These are phyloP conservation scores for Antennarius maculatus DNA, from an alignment of 2,797 vertebrate species.

Conservation along the genomic window DNA sequence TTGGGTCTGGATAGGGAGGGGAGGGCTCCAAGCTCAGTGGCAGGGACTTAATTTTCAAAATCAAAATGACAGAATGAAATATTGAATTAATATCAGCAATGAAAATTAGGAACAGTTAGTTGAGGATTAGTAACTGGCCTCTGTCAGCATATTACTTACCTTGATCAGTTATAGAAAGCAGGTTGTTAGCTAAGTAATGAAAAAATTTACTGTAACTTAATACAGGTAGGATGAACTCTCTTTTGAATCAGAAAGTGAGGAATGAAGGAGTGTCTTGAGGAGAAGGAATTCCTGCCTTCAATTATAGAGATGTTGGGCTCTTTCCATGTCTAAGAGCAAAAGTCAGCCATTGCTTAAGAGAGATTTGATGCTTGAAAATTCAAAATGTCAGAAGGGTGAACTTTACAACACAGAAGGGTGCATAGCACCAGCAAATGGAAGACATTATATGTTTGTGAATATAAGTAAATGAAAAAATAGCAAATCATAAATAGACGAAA, in stretches of 20 bases:
- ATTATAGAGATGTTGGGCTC: slow-evolving; percentile 60
- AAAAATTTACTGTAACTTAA: slow-evolving; percentile 58
- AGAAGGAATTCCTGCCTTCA: slow-evolving; percentile 66
- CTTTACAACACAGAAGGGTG: no score
- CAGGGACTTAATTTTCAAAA: slow-evolving; percentile 72
- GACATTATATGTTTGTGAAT: no score
- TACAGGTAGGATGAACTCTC: slow-evolving; percentile 56
- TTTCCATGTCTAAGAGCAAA: slow-evolving; percentile 43
- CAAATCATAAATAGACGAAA: no score
- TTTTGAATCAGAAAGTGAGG: slow-evolving; percentile 55
- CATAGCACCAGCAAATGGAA: no score
- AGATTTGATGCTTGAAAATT: slow-evolving; percentile 37
- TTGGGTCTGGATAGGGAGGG: slow-evolving; percentile 8
- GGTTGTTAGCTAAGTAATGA: slow-evolving; percentile 38
- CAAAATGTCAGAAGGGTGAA: slow-evolving; percentile 45
- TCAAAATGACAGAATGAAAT: slow-evolving; percentile 77
- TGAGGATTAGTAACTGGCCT: slow-evolving; percentile 74
- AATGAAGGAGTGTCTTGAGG: slow-evolving; percentile 42
- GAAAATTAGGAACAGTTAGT: slow-evolving; percentile 76
- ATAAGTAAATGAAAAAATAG: no score
- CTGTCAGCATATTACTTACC: slow-evolving; percentile 75
- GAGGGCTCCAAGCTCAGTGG: slow-evolving; percentile 17
- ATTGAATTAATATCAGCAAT: slow-evolving; percentile 76
- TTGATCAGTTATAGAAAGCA: slow-evolving; percentile 76
- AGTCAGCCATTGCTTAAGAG: slow-evolving; percentile 58